Evolutionary conservation across 2,113 vertebrate species (phyloP), one percentile per base, ranked within the genome.

Genomic region (Elanoides forficatus): DNA sequence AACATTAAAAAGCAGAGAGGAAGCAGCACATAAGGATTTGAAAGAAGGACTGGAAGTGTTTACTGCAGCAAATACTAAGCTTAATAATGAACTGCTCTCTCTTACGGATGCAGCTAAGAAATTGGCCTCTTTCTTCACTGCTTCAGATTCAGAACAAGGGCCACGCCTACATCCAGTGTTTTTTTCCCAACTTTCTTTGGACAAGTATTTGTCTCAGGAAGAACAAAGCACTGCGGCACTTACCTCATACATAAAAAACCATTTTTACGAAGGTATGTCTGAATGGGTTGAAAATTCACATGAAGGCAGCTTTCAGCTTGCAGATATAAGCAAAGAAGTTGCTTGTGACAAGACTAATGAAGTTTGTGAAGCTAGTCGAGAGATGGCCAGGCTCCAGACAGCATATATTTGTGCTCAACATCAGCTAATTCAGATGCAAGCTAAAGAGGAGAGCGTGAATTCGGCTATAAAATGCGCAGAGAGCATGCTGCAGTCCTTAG

Each of bases 181-280:
- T 89, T 97, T 99, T 60, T 99, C 98, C 60, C 99, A 98, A 13
- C 93, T 99, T 84, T 71, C 98, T 67, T 95, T 99, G 97, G 98
- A 98, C 87, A 97, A 97, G 4, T 99, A 99, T 70, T 97, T 99
- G 42, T 97, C 97, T n/a, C 98, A 98, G 58, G 99, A 99, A 96
- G 99, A 99, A 52, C 96, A 98, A 86, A 98, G 97, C 96, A 99
- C 99, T 9, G 98, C 98, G 92, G 98, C 98, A 11, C 97, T 99
- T 38, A 83, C 97, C 6, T 92, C 97, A 2, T 98, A 98, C 81
- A 97, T 99, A 10, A 98, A 98, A 90, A 98, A 95, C 3, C 97
- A 98, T 82, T 99, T 99, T 90, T 98, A 97, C 90, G 96, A 97
- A 71, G 98, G 97, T 40, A 88, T 97, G 58, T 95, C 98, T 8